Base-by-base conservation (phyloP, 2,113 vertebrate genomes). In the Cynopterus brachyotis region DNA sequence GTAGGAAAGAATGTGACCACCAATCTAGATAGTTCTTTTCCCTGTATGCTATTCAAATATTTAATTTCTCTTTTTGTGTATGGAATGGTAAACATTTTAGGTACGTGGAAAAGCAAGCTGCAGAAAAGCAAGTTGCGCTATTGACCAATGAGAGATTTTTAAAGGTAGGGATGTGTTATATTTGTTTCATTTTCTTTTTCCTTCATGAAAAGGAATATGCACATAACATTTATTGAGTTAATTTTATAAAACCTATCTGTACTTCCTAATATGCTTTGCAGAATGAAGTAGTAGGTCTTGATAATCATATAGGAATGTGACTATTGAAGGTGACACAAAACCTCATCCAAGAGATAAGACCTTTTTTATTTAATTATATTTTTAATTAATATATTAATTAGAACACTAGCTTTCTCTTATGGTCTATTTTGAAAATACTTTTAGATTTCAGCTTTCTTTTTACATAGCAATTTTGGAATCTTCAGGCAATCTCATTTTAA, bases 61-160 rank as follows among this genome's bases (percentile, higher is more conserved):
- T 93, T 95, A 67, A 89, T 93, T 84, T 96, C 37, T 93, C 47
- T 76, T 92, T 95, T 76, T 96, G 47, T 95, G 11, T 94, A 13
- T 89, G 78, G 60, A 5, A 32, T 79, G 79, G 79, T 95, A 76
- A 93, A 97, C 97, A 91, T 75, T 96, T 94, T 95, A 99, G 99
- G 84, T 99, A 99, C 84, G 99, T 99, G 88, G 99, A 99, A 98
- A 95, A 96, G 84, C 99, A 99, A 82, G 98, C 98, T 75, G 96
- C 98, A 70, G 98, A 99, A 96, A 99, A 99, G 60, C 99, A 99
- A 97, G 95, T 99, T 72, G 97, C 97, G 19, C 98, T 99, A 26
- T 97, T 99, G 92, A 99, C 98, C 0, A 97, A 96, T 95, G 99
- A 99, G 45, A 83, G 24, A 83, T 97, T 97, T 98, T 98, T 99